A percentile compares a stretch with the other conserved stretches of the same genome.
phyloP scores from a whole-genome alignment of 2,888 invertebrate species.

The Stramonita haemastoma region DNA sequence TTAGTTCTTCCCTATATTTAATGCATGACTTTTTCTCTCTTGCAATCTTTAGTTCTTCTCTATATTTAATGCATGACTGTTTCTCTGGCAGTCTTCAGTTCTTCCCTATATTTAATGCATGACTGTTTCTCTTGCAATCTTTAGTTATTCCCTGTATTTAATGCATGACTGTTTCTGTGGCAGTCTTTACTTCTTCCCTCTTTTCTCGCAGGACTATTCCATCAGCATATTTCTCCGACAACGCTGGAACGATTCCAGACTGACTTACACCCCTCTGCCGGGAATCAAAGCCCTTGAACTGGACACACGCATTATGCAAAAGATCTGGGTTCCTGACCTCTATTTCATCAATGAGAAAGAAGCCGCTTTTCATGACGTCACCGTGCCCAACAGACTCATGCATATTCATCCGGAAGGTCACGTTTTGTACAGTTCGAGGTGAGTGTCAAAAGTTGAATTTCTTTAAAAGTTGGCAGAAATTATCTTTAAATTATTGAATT shows the following conservation, averaged over 20 bases:
- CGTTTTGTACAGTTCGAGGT: constrained; percentile 64
- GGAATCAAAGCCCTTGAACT: constrained; percentile 60
- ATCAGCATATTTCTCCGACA: constrained; percentile 63
- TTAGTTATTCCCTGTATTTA: no score
- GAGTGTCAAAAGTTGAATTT: neutral
- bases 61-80: no score
- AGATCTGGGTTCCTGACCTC: constrained; percentile 69
- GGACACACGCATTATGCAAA: constrained; percentile 62
- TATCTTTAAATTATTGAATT: no score
- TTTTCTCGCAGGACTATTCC: constrained; percentile 59
- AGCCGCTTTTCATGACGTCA: constrained; percentile 64
- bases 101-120: no score
- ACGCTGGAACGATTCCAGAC: constrained; percentile 61
- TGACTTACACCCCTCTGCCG: constrained; percentile 52
- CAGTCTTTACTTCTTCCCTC: no score
- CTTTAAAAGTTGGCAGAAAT: no score
- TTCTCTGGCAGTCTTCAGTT: no score
- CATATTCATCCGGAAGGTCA: constrained; percentile 67
- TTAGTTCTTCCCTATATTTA: no score
- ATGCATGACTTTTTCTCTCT: no score
- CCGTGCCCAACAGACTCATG: constrained; percentile 69
- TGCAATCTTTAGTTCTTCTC: no score
- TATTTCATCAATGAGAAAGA: constrained; percentile 69
- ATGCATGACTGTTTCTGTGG: no score
- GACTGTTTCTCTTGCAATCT: no score